These are phyloP conservation scores for Periophthalmodon schlosseri DNA, from an alignment of 2,113 vertebrate species.

Conservation along the genomic window DNA sequence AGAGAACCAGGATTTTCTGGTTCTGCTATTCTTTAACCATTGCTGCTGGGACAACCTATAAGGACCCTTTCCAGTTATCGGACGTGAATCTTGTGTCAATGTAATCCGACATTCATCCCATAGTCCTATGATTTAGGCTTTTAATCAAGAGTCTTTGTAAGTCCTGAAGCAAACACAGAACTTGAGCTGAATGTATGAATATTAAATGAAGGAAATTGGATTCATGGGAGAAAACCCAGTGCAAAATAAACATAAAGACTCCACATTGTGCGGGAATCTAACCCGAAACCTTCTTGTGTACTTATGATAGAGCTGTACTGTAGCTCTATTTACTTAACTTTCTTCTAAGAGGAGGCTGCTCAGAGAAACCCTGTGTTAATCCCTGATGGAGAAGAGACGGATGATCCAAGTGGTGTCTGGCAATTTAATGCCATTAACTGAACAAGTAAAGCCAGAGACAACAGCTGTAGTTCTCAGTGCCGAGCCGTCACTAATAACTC, in stretches of 20 bases:
- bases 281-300: too few relatives aligned
- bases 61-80: neutral
- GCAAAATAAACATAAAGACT: neutral
- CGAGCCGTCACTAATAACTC: slow-evolving; percentile 36
- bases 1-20: neutral
- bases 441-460: slow-evolving; percentile 51
- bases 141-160: neutral
- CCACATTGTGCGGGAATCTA: slow-evolving; percentile 37
- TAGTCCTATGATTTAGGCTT: neutral
- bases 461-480: slow-evolving; percentile 50
- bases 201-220: neutral
- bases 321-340: too few relatives aligned
- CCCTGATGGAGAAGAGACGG: slow-evolving; percentile 37
- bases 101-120: neutral
- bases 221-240: too few relatives aligned
- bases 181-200: neutral
- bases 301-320: too few relatives aligned
- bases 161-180: neutral
- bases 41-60: too few relatives aligned
- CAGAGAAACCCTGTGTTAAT: neutral
- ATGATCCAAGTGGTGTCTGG: slow-evolving; percentile 51
- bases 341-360: too few relatives aligned
- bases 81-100: neutral
- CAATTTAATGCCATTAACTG: slow-evolving; percentile 62
- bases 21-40: neutral